Percentiles rank a stretch among this genome's conserved stretches.
These are phyloP conservation scores for Fragum fragum DNA, from an alignment of 2,888 invertebrate genomes.

Conservation along the genomic window DNA sequence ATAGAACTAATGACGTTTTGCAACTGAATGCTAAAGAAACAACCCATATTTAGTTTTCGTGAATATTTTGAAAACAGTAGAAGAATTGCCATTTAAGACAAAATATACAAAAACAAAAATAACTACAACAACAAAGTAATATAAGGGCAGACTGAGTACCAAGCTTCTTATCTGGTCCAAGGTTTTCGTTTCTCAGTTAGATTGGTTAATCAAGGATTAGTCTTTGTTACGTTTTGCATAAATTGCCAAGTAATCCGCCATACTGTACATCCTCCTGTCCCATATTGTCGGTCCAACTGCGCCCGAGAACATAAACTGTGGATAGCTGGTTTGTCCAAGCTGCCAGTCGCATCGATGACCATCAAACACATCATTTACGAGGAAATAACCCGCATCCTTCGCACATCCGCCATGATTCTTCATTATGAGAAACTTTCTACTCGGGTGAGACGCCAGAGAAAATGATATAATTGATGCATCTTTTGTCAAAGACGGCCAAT, in stretches of 20 bases:
- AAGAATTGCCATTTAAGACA: neutral
- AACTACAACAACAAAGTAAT: neutral
- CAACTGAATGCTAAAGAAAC: too few species aligned
- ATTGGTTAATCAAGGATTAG: neutral
- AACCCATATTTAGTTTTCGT: too few species aligned
- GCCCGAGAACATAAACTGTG: neutral
- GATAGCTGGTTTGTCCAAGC: neutral
- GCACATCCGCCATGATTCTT: slow-evolving; percentile 1
- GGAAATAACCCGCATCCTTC: neutral
- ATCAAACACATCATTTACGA: neutral
- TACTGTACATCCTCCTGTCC: neutral
- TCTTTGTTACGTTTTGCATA: neutral
- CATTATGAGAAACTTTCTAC: neutral
- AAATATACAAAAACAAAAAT: neutral
- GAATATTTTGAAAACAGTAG: too few species aligned
- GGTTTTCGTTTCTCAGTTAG: too few species aligned
- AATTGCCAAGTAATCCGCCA: neutral
- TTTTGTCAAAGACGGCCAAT: neutral
- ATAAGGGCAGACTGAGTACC: neutral
- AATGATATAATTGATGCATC: neutral
- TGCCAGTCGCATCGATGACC: neutral
- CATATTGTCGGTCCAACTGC: neutral
- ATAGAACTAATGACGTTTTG: too few species aligned
- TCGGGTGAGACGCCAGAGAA: neutral
- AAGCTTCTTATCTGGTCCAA: too few species aligned